These are phyloP conservation scores for Capromys pilorides DNA, from an alignment of 2,797 vertebrate genomes.

Conservation along the genomic window DNA sequence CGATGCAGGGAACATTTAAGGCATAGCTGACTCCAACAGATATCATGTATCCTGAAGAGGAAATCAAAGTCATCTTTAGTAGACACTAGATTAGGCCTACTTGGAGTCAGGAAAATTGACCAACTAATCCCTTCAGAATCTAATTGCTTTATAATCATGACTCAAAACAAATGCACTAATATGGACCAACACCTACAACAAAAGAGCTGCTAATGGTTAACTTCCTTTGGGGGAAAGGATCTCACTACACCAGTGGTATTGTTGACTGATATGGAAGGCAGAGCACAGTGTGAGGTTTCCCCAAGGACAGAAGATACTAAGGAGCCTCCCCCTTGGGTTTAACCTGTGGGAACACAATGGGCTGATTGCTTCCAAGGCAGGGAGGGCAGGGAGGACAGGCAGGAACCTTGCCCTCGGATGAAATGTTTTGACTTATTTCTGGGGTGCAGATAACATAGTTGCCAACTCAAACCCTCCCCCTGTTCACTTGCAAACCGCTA, in stretches of 20 bases:
- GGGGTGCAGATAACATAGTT: slow-evolving; percentile 29
- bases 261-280: neutral
- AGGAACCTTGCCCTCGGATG: neutral
- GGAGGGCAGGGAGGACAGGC: neutral
- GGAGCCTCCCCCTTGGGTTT: neutral
- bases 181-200: neutral
- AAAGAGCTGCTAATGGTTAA: neutral
- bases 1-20: neutral
- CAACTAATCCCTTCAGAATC: neutral
- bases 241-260: neutral
- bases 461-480: neutral
- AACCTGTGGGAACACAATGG: slow-evolving; percentile 1
- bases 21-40: neutral
- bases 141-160: neutral
- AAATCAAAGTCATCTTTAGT: neutral
- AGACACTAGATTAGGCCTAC: neutral
- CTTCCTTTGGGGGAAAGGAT: neutral
- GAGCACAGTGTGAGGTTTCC: neutral
- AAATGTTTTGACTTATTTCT: slow-evolving; percentile 7
- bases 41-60: neutral
- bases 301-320: neutral
- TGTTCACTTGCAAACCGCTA: neutral
- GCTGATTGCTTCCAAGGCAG: neutral
- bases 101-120: neutral
- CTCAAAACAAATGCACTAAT: neutral